Base-by-base conservation (phyloP, 1,140 invertebrate species). In the Eubasilissa regina region DNA sequence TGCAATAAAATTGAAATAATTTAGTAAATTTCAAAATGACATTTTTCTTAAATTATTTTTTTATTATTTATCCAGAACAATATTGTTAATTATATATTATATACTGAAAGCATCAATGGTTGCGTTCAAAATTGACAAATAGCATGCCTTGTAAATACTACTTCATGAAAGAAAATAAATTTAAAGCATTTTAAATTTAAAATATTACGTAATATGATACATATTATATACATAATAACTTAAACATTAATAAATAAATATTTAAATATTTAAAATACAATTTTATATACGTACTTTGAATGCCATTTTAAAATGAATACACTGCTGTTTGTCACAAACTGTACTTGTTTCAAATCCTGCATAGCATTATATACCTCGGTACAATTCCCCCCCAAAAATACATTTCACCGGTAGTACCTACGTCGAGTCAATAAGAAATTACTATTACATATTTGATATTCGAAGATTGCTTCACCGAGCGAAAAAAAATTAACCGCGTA, bases 401-500 rank as follows among this genome's bases (percentile, higher is more conserved):
- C 51, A 62, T 76, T 60, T 25, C 64, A 66, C 17, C 21, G 12
- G 44, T 15, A 72, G 9, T 35, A 43, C 35, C 60, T n/a, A 15
- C n/a, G 1, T 51, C 48, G 48, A 51, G n/a, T n/a, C n/a, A n/a
- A 51, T 15, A 51, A 64, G 60, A 19, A 64, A 64, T 64, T 64
- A 64, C 35, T 64, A 64, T 25, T 64, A 64, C 55, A 58, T 58
- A 64, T 64, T 64, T 64, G n/a, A 25, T 25, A 64, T 64, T 35
- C 19, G 60, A 64, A 1, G 19, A 64, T 64, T 64, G 19, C 60
- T 4, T 3, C 19, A 64, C 35, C n/a, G n/a, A 25, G 60, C 19
- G 19, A 64, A 25, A 64, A 64, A 64, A 64, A 56, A 74, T 74
- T 79, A 79, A 78, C 17, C 17, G 17, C 55, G 25, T 35, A 35